Evolutionary conservation across 2,113 vertebrate species (phyloP).

Genomic region (Hemicordylus capensis): DNA sequence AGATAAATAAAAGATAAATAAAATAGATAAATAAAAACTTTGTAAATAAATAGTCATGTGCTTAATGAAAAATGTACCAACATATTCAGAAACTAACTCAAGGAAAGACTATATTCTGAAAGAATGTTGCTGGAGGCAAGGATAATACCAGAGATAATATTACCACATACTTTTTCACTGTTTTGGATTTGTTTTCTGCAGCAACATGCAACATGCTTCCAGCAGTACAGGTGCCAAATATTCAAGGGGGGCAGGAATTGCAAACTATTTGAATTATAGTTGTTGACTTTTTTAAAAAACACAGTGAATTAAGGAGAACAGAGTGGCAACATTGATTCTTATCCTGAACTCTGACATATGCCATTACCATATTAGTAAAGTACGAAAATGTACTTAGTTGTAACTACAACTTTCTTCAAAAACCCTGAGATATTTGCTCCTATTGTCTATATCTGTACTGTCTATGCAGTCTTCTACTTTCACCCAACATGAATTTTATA

Average conservation of each 20-base stretch:
- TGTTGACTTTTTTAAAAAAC: background rate
- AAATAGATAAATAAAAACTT: too few relatives aligned
- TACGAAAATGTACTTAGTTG: background rate
- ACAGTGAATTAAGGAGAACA: background rate
- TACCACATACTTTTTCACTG: background rate
- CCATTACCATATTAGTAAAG: background rate
- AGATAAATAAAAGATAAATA: too few relatives aligned
- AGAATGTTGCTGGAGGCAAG: background rate
- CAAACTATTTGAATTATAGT: background rate
- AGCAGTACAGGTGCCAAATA: background rate
- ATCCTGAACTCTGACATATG: background rate
- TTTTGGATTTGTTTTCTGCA: background rate
- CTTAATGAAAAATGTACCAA: background rate
- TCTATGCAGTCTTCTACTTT: background rate
- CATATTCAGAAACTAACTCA: background rate
- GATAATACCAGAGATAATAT: background rate
- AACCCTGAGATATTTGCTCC: background rate
- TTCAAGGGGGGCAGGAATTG: constrained; percentile 13
- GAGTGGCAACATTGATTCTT: background rate
- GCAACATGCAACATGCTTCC: background rate
- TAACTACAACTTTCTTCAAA: background rate
- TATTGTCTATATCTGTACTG: background rate
- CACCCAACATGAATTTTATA: background rate
- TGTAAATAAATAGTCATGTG: rapidly evolving
- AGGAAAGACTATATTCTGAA: background rate